phyloP scores from a whole-genome alignment of 2,797 vertebrate species.

The Pantherophis alleghaniensis region DNA sequence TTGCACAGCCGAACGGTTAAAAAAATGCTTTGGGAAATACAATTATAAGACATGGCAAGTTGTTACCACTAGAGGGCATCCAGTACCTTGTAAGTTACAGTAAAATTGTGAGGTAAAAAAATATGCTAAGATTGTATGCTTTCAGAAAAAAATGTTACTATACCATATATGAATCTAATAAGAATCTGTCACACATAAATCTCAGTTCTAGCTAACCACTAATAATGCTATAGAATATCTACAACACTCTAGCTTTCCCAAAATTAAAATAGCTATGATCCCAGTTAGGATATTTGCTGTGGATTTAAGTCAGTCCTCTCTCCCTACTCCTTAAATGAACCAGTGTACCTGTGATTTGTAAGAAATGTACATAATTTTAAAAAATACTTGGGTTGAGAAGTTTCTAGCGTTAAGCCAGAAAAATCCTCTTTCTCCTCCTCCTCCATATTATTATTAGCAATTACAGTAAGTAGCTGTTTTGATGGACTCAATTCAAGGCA shows the following conservation, averaged over 20 bases:
- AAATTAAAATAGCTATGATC: not conserved
- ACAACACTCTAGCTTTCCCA: not conserved
- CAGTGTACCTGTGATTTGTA: not conserved
- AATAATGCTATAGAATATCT: not conserved
- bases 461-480: not conserved
- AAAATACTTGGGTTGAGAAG: not conserved
- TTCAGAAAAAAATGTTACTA: not conserved
- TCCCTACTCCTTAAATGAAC: not conserved
- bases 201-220: not conserved
- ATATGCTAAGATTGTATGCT: not conserved
- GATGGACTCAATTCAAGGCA: not conserved
- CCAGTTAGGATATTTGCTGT: not conserved
- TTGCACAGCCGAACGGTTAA: not conserved
- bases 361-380: not conserved
- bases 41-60: not conserved
- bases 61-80: conserved; percentile 23
- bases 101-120: not conserved
- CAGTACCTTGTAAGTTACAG: not conserved
- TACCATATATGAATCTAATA: not conserved
- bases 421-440: not conserved
- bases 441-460: not conserved
- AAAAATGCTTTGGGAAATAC: not conserved
- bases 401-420: not conserved
- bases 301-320: not conserved
- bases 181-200: not conserved